Percentiles rank a stretch among this genome's conserved stretches.
Evolutionary conservation across 2,113 vertebrate genomes (phyloP).

Genomic region (Labeo rohita): DNA sequence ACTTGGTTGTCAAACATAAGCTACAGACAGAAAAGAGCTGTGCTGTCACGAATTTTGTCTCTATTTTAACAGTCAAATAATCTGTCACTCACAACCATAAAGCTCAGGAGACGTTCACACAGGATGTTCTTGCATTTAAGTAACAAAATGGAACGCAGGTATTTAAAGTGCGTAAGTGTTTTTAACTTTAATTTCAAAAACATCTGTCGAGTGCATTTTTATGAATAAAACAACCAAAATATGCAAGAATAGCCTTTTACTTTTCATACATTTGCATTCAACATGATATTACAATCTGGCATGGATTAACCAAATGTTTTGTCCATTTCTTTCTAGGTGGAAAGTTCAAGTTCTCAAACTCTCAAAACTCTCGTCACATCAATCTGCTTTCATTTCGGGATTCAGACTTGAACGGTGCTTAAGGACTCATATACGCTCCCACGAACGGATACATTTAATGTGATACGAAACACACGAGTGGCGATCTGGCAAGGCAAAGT

Average conservation of each 20-base stretch:
- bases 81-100: not conserved
- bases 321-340: not conserved
- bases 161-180: not conserved
- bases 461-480: slow-evolving; percentile 7
- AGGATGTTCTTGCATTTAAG: not conserved
- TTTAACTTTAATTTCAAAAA: not conserved
- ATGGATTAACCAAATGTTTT: not conserved
- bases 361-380: slow-evolving; percentile 35
- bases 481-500: slow-evolving; percentile 16
- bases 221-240: not conserved
- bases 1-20: not conserved
- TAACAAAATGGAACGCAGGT: not conserved
- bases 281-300: not conserved
- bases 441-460: slow-evolving; percentile 4
- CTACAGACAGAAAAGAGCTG: not conserved
- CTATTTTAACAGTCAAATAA: slow-evolving; percentile 9
- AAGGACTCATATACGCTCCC: slow-evolving; percentile 11
- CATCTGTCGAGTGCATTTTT: not conserved
- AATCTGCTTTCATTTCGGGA: not conserved
- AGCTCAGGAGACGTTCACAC: not conserved
- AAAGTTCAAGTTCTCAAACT: not conserved
- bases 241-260: not conserved
- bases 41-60: not conserved
- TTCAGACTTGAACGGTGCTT: slow-evolving; percentile 4
- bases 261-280: slow-evolving; percentile 11